Percentiles rank a stretch among this genome's conserved stretches.
phyloP scores from a whole-genome alignment of 2,113 vertebrate species.

The Phrynosoma blainvillii region DNA sequence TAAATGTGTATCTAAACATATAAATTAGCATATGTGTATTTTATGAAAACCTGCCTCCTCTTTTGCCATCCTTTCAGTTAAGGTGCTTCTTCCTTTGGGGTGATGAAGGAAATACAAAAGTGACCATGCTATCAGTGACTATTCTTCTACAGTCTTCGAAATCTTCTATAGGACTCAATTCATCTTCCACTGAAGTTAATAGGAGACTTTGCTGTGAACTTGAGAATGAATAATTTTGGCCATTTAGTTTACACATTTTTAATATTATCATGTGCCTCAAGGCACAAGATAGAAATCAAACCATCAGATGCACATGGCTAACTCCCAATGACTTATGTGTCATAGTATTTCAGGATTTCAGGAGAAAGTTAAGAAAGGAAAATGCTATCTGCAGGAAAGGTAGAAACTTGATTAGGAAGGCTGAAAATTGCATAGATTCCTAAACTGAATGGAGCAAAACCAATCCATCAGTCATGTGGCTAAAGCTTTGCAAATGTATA shows the following conservation, averaged over 20 bases:
- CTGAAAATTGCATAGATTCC: constrained; percentile 17
- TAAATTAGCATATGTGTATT: not conserved
- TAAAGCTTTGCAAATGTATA: constrained; percentile 34
- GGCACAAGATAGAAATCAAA: not conserved
- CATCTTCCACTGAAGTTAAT: constrained; percentile 6
- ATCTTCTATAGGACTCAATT: not conserved
- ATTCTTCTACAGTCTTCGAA: no score
- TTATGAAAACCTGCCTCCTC: not conserved
- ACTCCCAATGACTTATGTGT: not conserved
- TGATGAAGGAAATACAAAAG: not conserved
- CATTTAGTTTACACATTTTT: constrained; percentile 16
- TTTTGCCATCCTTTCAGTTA: not conserved
- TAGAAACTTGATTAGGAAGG: constrained; percentile 6
- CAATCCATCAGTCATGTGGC: not conserved
- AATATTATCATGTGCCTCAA: constrained; percentile 26
- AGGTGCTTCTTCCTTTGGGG: constrained; percentile 15
- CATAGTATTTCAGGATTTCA: constrained; percentile 18
- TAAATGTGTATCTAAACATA: not conserved
- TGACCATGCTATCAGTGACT: not conserved
- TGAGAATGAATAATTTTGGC: constrained; percentile 16
- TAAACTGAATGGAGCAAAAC: constrained; percentile 5
- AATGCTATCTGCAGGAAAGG: constrained; percentile 29
- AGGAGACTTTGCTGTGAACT: not conserved
- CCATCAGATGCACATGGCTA: not conserved
- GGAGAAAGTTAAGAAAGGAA: not conserved